Conservation (phyloP, 2,797 vertebrate genomes). For the Silurus lanzhouensis region DNA sequence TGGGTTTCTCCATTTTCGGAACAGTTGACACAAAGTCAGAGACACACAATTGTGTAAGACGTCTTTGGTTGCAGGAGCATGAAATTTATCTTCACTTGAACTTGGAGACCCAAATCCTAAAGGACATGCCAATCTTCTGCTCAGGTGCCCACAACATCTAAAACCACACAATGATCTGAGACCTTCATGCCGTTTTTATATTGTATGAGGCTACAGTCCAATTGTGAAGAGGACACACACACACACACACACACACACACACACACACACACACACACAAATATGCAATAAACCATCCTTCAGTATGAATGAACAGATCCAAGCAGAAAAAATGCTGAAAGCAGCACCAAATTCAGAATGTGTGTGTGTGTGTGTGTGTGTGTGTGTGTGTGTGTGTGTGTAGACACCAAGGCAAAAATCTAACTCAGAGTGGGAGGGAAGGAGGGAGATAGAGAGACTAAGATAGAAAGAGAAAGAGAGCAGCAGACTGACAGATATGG, state of each 20-base stretch:
- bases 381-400: too few species aligned
- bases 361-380: background rate
- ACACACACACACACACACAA: background rate
- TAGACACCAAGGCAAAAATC: background rate
- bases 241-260: background rate
- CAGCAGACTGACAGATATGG: constrained; percentile 62
- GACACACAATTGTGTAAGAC: too few species aligned
- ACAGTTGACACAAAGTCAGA: too few species aligned
- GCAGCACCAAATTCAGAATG: background rate
- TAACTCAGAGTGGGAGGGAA: too few species aligned
- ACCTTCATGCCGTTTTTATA: too few species aligned
- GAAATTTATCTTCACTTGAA: too few species aligned
- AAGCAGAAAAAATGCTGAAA: background rate
- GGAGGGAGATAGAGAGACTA: constrained; percentile 4
- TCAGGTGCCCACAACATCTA: too few species aligned
- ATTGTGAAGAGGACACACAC: background rate
- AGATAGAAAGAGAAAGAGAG: background rate
- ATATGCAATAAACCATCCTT: background rate
- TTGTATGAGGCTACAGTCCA: background rate
- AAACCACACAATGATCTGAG: too few species aligned
- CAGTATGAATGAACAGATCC: background rate
- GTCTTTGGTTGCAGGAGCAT: too few species aligned
- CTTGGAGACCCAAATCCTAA: too few species aligned
- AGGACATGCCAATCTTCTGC: too few species aligned
- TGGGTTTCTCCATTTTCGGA: too few species aligned